A percentile compares a stretch with the other conserved stretches of the same genome.
phyloP scores from a whole-genome alignment of 2,113 vertebrate genomes.

The Campylomormyrus numenius region DNA sequence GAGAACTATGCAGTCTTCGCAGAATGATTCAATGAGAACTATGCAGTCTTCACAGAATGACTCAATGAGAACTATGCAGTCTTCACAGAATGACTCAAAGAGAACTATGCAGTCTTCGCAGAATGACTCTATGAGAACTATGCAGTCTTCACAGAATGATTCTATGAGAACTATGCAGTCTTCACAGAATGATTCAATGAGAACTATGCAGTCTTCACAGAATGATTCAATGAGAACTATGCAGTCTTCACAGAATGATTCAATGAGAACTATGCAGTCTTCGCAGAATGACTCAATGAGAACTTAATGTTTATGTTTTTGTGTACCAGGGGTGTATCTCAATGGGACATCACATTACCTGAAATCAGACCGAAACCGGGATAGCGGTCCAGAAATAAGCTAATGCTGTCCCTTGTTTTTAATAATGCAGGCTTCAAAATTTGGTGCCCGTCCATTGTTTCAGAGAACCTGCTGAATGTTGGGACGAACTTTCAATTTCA shows the following conservation, averaged over 20 bases:
- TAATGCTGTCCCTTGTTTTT: background rate
- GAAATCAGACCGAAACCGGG: background rate
- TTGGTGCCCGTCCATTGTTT: constrained; percentile 16
- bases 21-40: constrained; percentile 56
- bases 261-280: constrained; percentile 43
- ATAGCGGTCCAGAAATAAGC: background rate
- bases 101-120: constrained; percentile 30
- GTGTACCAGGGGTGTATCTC: background rate
- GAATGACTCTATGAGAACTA: background rate
- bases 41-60: background rate
- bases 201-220: constrained; percentile 30
- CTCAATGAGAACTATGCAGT: constrained; percentile 33
- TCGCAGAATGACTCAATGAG: constrained; percentile 64
- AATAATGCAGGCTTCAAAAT: constrained; percentile 6
- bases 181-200: background rate
- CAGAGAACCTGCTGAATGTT: constrained; percentile 11
- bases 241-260: constrained; percentile 32
- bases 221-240: background rate
- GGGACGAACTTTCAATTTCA: constrained; percentile 17
- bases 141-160: constrained; percentile 65
- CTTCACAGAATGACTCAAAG: background rate
- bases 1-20: constrained; percentile 53
- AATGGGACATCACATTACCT: constrained; percentile 1
- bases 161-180: constrained; percentile 37
- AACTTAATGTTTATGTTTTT: background rate